Evolutionary conservation across 53 echinoderm and acorn worm genomes (phyloP), one percentile per base, ranked within the genome.

Genomic region (Glandiceps talaboti): DNA sequence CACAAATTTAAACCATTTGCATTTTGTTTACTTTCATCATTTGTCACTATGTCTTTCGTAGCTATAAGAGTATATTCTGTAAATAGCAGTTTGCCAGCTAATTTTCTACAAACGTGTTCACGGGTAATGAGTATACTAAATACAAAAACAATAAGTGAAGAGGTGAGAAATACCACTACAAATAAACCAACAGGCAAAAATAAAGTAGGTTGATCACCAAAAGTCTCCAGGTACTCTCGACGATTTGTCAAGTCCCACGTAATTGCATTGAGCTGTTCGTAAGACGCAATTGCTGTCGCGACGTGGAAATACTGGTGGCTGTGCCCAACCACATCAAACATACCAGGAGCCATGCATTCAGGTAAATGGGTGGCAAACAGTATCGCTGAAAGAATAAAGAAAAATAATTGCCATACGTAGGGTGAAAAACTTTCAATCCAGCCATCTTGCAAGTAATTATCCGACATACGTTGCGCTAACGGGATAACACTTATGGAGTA

Each of bases 221-320:
- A n/a, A n/a, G n/a, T n/a, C n/a, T n/a, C n/a, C n/a, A 90, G 73
- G 32, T 79, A 76, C 0, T 75, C 77, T 1, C 89, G 79, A 25
- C 97, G 77, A 1, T 85, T 64, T 1, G 64, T 79, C 88, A 92
- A 86, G 77, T 96, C 97, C 1, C 79, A 74, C 12, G 84, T 12
- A 1, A 91, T 75, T 0, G 83, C 93, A 1, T 77, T 64, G 0
- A 92, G 83, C 75, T 96, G 97, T n/a, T 27, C 45, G 86, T 90
- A 92, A 12, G 90, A 89, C 0, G 92, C 79, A 25, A 87, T 20
- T 33, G 74, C 82, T 28, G 92, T 80, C 30, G 90, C 75, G 0
- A 93, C 82, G 82, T 93, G 92, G 79, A 93, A 96, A 27, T 88
- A 33, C 82, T 96, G 97, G 76, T 96, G 97, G 73, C 93, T 93